phyloP scores from a whole-genome alignment of 2,113 vertebrate species.

The Prionailurus viverrinus region DNA sequence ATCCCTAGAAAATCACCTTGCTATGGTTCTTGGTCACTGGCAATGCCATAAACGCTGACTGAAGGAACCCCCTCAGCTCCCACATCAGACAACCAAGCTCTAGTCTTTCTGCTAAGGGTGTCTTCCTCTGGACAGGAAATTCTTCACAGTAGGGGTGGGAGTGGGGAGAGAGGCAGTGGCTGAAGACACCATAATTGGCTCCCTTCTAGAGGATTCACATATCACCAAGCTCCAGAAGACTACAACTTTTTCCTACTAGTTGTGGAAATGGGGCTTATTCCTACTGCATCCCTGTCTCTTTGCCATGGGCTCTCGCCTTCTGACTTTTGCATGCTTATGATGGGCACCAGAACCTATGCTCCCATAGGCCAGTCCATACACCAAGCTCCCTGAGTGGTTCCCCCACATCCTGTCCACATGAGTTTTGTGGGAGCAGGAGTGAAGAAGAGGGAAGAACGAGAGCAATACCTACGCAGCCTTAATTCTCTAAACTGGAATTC shows the following conservation, averaged over 20 bases:
- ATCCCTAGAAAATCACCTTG: neutral
- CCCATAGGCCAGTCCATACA: neutral
- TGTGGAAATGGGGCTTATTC: neutral
- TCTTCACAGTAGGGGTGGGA: neutral
- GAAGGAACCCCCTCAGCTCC: neutral
- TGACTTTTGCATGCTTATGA: neutral
- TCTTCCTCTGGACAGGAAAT: neutral
- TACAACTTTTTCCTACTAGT: neutral
- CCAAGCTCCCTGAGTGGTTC: neutral
- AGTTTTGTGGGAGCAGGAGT: rapidly evolving
- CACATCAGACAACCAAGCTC: neutral
- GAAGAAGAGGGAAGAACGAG: neutral
- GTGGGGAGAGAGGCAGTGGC: neutral
- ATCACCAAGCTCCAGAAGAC: neutral
- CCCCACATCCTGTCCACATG: neutral
- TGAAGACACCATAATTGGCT: neutral
- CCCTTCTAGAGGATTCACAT: neutral
- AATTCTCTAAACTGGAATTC: neutral
- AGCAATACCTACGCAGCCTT: neutral
- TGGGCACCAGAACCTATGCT: neutral
- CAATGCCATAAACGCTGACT: too few relatives aligned
- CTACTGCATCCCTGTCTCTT: neutral
- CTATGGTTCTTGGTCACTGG: neutral
- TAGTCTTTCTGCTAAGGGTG: neutral
- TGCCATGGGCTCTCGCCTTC: neutral